These are phyloP conservation scores for Desoria tigrina DNA, from an alignment of 2,888 invertebrate species.

Conservation along the genomic window DNA sequence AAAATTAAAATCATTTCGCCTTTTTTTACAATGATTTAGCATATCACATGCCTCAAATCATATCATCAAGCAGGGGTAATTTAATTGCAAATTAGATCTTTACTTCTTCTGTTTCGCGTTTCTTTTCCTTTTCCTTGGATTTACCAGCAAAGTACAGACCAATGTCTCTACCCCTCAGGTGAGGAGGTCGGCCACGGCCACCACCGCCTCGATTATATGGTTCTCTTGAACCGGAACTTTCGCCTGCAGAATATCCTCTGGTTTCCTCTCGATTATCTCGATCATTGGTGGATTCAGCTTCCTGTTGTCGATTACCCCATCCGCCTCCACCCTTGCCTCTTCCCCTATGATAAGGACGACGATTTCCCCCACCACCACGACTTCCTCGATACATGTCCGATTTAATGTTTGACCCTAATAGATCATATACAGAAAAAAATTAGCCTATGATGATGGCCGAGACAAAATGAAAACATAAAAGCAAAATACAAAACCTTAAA, in stretches of 20 bases:
- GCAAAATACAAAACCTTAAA: too few relatives aligned
- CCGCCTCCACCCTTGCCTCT: constrained; percentile 1
- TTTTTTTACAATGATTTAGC: too few relatives aligned
- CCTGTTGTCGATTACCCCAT: not conserved
- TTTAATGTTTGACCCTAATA: not conserved
- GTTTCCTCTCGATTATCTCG: not conserved
- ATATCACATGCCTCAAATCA: too few relatives aligned
- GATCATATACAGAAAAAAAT: too few relatives aligned
- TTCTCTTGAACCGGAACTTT: not conserved
- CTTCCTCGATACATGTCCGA: constrained; percentile 1
- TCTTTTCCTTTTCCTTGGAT: not conserved
- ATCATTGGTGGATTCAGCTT: not conserved
- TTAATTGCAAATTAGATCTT: too few relatives aligned
- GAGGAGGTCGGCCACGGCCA: constrained; percentile 21
- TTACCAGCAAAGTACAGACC: constrained; percentile 38
- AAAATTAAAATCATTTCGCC: not conserved
- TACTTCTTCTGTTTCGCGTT: not conserved
- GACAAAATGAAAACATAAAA: too few relatives aligned
- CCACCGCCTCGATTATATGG: constrained; percentile 18
- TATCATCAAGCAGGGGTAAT: too few relatives aligned
- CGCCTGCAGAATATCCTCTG: not conserved
- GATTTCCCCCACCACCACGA: not conserved
- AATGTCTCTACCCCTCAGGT: constrained; percentile 38
- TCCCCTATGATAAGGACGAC: not conserved
- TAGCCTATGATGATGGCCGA: too few relatives aligned